Conservation (phyloP, 1,140 invertebrate species). For the Cotesia typhae region DNA sequence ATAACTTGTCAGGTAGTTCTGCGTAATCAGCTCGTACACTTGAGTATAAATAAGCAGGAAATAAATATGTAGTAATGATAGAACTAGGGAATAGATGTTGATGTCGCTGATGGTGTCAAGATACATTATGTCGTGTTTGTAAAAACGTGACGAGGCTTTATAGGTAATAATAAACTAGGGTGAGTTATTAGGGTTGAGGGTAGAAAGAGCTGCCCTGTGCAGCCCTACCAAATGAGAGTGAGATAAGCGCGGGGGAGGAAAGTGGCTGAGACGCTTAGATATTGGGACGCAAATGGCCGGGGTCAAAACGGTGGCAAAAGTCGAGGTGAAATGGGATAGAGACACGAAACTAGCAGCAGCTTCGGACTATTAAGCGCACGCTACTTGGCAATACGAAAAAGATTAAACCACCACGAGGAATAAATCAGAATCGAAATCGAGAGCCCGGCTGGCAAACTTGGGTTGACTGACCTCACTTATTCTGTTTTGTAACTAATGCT, state of each 20-base stretch:
- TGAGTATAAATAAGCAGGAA: too few species aligned
- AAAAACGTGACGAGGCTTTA: conserved; percentile 1
- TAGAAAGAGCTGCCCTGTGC: too few species aligned
- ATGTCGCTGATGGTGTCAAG: conserved; percentile 1
- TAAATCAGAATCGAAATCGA: conserved; percentile 40
- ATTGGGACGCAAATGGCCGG: conserved; percentile 11
- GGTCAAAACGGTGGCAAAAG: not conserved
- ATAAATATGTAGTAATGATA: too few species aligned
- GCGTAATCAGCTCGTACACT: too few species aligned
- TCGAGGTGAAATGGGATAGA: conserved; percentile 38
- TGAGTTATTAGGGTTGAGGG: conserved; percentile 12
- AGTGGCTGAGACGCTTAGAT: conserved; percentile 13
- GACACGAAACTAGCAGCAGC: conserved; percentile 41
- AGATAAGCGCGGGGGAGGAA: not conserved
- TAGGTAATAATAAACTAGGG: conserved; percentile 25
- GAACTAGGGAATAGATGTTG: not conserved
- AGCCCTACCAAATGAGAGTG: too few species aligned
- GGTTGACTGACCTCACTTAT: conserved; percentile 19
- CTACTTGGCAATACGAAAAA: conserved; percentile 49
- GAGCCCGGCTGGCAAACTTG: conserved; percentile 24
- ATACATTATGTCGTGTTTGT: conserved; percentile 2
- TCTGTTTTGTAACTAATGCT: conserved; percentile 10
- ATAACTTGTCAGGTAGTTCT: too few species aligned
- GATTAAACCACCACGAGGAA: conserved; percentile 40
- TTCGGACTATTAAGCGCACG: conserved; percentile 47